Base-by-base conservation (phyloP, 2,888 invertebrate genomes). In the Sinelater perroti region DNA sequence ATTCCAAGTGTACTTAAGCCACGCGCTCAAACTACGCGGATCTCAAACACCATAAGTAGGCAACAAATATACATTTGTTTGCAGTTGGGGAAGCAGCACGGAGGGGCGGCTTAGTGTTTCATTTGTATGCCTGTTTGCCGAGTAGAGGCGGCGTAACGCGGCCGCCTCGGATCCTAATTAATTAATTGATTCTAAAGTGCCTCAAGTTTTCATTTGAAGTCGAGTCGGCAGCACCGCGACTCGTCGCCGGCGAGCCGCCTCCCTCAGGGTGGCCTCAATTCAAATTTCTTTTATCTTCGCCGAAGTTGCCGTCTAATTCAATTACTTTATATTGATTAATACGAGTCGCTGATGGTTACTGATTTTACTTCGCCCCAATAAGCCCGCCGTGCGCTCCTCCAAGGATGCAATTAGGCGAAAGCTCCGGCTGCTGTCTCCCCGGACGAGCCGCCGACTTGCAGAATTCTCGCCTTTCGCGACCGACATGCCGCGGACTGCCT, bases 291-390 rank as follows among this genome's bases (percentile, higher is more conserved):
- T 62, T 56, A 50, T 56, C 50, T 58, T 42, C 52, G 47, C 36
- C 49, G 46, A 62, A 56, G 60, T 65, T 62, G 62, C 63, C 60
- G 60, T 59, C 61, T 62, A 62, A 64, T 63, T 65, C 62, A 62
- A 62, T 63, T 65, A 63, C 54, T 56, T 44, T 45, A 45, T 54
- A 63, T 62, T 62, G 65, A 65, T 65, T 64, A 60, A 61, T 63
- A 63, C 57, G 59, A 60, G 60, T 28, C 38, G 40, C 28, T 40
- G 50, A 35, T 38, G 45, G 46, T 45, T 40, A 40, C 38, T 40
- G 30, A 47, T 55, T 38, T 55, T 46, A 45, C 38, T 46, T 33
- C 38, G 26, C 28, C 42, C 21, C 40, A 16, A 42, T 40, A 51
- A 20, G 7, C 13, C 28, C 30, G 11, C 30, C 13, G 21, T 16